Evolutionary conservation across 30 jellyfish, hydroid and myxozoan species (phyloP).

Genomic region (Aurelia aurita): DNA sequence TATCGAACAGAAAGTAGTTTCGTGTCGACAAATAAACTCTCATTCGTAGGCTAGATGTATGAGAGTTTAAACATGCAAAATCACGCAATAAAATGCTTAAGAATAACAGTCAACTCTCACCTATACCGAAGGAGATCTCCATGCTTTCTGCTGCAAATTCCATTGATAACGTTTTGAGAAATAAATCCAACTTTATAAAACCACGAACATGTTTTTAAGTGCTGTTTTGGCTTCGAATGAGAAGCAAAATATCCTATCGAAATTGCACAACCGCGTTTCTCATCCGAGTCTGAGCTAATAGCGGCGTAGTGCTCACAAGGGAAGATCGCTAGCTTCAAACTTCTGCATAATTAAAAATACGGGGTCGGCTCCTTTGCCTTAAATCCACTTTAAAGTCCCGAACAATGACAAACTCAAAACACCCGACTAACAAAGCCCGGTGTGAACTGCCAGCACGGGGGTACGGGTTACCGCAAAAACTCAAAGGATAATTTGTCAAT

Average conservation of each 20-base stretch:
- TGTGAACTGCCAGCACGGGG: slow-evolving; percentile 73
- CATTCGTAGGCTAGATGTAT: too few species aligned
- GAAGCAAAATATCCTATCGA: neutral
- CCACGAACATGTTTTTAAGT: too few species aligned
- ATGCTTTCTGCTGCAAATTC: slow-evolving; percentile 28
- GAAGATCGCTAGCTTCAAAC: slow-evolving; percentile 70
- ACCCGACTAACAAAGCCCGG: slow-evolving; percentile 80
- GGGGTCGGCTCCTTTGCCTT: slow-evolving; percentile 85
- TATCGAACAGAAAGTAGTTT: too few species aligned
- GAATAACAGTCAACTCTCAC: slow-evolving; percentile 24
- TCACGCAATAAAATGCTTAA: neutral
- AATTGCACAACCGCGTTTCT: slow-evolving; percentile 46
- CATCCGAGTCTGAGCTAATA: slow-evolving; percentile 31
- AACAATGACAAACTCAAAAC: slow-evolving; percentile 77
- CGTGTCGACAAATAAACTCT: too few species aligned
- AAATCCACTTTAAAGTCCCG: slow-evolving; percentile 77
- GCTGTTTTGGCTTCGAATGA: neutral
- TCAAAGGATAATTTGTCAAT: slow-evolving; percentile 1
- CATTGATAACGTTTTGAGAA: slow-evolving; percentile 1
- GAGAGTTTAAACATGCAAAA: too few species aligned
- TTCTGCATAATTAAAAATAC: slow-evolving; percentile 75
- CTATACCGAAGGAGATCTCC: slow-evolving; percentile 17
- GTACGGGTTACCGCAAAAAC: slow-evolving; percentile 30
- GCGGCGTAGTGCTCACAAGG: slow-evolving; percentile 61
- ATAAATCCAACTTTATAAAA: neutral